Evolutionary conservation across 92 coral and sea anemone species (phyloP).

Genomic region (Meandrina meandrites): DNA sequence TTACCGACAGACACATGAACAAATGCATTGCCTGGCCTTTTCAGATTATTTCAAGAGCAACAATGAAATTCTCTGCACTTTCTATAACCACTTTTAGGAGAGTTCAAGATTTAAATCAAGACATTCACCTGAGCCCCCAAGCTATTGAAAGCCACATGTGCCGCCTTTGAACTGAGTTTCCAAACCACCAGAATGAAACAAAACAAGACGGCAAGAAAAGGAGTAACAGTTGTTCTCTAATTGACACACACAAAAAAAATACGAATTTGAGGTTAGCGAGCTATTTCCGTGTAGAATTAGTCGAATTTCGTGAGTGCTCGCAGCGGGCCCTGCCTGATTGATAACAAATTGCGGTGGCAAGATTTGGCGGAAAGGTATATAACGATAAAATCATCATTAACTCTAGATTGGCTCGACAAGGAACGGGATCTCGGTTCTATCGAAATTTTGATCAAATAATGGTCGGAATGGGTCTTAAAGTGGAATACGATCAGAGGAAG

Average conservation of each 20-base stretch:
- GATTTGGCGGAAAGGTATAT: neutral
- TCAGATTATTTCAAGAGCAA: neutral
- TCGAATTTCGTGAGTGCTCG: neutral
- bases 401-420: neutral
- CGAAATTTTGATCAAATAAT: neutral
- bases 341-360: slow-evolving; percentile 13
- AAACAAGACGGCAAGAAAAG: neutral
- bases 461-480: neutral
- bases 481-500: neutral
- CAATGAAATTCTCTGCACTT: neutral
- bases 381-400: slow-evolving; percentile 15
- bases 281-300: neutral
- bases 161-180: neutral
- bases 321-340: neutral
- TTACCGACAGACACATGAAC: neutral
- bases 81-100: neutral
- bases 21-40: neutral
- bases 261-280: neutral
- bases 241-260: neutral
- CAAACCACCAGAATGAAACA: neutral
- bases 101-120: neutral
- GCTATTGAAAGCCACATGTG: neutral
- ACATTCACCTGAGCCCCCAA: neutral
- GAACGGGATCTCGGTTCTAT: neutral
- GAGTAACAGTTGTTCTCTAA: neutral